A percentile compares a stretch with the other conserved stretches of the same genome.
Conservation (phyloP, 2,113 vertebrate genomes). For the Chiloscyllium plagiosum region DNA sequence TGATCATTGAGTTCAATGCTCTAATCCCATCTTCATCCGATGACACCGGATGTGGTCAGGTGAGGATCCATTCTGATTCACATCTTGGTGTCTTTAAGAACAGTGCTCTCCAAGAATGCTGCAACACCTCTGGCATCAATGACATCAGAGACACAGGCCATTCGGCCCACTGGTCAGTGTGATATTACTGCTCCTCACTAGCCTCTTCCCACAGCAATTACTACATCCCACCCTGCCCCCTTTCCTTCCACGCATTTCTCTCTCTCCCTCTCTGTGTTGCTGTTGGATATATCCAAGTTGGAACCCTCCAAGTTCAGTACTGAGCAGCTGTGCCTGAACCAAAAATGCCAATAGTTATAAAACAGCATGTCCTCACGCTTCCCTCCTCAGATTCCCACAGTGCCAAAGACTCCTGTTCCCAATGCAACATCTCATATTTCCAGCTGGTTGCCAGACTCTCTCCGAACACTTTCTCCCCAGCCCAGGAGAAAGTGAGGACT, state of each 20-base stretch:
- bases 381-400: background rate
- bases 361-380: background rate
- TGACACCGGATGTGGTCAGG: background rate
- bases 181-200: background rate
- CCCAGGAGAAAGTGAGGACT: background rate
- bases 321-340: background rate
- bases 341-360: background rate
- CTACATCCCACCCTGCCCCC: background rate
- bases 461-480: background rate
- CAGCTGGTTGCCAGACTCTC: background rate
- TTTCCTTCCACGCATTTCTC: background rate
- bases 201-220: background rate
- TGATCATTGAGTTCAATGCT: too few relatives aligned
- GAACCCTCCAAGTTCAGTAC: background rate
- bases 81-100: background rate
- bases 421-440: too few relatives aligned
- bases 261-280: background rate
- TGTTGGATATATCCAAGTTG: too few relatives aligned
- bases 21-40: background rate
- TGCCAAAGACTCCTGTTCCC: too few relatives aligned
- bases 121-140: background rate
- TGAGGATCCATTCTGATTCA: background rate
- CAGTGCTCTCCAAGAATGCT: background rate
- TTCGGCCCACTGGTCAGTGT: background rate
- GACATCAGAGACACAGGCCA: background rate